phyloP scores from a whole-genome alignment of 2,113 vertebrate genomes.

The Empidonax traillii region DNA sequence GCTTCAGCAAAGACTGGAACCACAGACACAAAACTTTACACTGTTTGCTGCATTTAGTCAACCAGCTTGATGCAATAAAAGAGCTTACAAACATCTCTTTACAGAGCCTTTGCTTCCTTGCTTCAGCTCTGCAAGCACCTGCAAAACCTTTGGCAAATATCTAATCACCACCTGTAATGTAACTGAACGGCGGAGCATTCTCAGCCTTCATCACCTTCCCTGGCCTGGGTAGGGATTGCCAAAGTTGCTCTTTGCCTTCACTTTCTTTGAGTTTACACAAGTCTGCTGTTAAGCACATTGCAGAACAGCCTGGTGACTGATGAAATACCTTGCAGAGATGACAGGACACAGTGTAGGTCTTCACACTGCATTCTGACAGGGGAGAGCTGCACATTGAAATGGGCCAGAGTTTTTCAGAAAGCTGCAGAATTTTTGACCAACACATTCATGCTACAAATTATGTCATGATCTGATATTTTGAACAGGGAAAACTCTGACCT shows the following conservation, averaged over 20 bases:
- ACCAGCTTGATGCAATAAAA: background rate
- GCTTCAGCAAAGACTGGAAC: background rate
- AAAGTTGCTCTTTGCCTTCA: slow-evolving; percentile 66
- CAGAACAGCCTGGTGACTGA: slow-evolving; percentile 52
- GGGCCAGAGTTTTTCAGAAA: background rate
- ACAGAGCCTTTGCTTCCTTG: background rate
- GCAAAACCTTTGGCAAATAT: slow-evolving; percentile 16
- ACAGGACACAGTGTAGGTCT: background rate
- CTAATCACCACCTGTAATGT: background rate
- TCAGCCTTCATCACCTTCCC: background rate
- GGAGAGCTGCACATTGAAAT: background rate
- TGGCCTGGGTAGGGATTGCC: slow-evolving; percentile 31
- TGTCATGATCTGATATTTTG: background rate
- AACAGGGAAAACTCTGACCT: background rate
- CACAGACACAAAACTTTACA: background rate
- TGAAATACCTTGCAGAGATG: slow-evolving; percentile 51
- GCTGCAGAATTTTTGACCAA: background rate
- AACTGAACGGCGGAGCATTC: background rate
- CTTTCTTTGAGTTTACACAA: slow-evolving; percentile 65
- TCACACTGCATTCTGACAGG: background rate
- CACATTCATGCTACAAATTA: background rate
- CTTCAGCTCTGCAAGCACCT: slow-evolving; percentile 10
- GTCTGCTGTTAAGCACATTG: slow-evolving; percentile 12
- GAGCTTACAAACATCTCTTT: background rate
- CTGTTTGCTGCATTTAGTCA: background rate